Base-by-base conservation (phyloP, 2,113 vertebrate genomes). In the Pseudois nayaur region DNA sequence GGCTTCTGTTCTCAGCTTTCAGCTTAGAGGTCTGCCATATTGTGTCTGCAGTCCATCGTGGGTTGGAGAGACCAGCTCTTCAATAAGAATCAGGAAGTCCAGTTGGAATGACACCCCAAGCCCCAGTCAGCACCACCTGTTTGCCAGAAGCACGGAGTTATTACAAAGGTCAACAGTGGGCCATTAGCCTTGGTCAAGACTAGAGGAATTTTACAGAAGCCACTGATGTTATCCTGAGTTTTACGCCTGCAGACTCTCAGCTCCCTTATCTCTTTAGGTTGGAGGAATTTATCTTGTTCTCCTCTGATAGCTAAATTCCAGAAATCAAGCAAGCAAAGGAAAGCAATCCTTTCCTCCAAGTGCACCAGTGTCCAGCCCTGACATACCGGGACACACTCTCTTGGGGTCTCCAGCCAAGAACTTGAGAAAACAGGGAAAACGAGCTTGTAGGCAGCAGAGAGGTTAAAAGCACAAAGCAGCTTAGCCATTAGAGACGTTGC, bases 361-460 rank as follows among this genome's bases (percentile, higher is more conserved):
- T 0, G 5, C 48, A 23, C 7, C 23, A 7, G 33, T 17, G 54
- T 17, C 54, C 40, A 29, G 54, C 59, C n/a, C 88, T 54, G 52
- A 86, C 71, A 71, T 3, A 6, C 0, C 6, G 12, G 25, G 48
- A 36, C 76, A 21, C 0, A 23, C 2, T 25, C 87, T 4, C 1
- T 54, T 4, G 25, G 25, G 6, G 33, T 33, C 67, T 54, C 67
- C 1, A 50, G 48, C 89, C 45, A 60, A 62, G 87, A 13, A 15
- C 31, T 4, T 31, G 31, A 62, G 21, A 74, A 54, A 76, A 82
- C 54, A 78, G 62, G 90, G 89, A 36, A 83, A n/a, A 48, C 4
- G 1, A 40, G 79, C 57, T 2, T 6, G 54, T 3, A 1, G 45
- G 48, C 33, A 1, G 74, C 16, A 5, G 29, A 33, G 10, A 19